Evolutionary conservation across 2,113 vertebrate genomes (phyloP).

Genomic region (Gavialis gangeticus): DNA sequence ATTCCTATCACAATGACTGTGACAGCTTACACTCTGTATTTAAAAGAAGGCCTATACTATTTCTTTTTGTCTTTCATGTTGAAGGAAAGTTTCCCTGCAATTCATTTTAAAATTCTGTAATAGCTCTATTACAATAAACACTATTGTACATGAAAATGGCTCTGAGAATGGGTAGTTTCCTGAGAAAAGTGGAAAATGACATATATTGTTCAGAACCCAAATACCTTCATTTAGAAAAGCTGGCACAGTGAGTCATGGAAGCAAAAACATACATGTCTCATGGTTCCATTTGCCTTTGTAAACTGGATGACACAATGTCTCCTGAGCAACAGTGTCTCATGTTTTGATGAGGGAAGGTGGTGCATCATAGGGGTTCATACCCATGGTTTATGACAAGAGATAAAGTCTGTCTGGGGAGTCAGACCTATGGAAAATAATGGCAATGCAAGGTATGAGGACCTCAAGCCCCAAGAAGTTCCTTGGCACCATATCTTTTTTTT

Average conservation of each 20-base stretch:
- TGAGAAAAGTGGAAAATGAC: neutral
- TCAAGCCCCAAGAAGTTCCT: neutral
- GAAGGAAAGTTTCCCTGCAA: neutral
- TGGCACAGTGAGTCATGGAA: rapidly evolving
- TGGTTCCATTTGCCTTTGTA: neutral
- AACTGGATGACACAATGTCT: neutral
- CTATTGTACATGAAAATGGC: neutral
- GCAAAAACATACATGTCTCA: neutral
- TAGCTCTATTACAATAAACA: neutral
- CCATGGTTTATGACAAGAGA: neutral
- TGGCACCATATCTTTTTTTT: neutral
- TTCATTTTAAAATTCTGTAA: neutral
- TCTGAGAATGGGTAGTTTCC: neutral
- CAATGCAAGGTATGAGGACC: neutral
- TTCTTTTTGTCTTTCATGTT: neutral
- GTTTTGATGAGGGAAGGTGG: neutral
- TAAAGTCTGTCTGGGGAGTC: neutral
- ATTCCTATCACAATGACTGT: neutral
- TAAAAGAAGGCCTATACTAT: constrained; percentile 16
- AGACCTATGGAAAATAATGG: neutral
- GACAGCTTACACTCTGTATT: neutral
- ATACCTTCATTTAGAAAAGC: neutral
- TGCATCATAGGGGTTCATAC: neutral
- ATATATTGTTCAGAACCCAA: neutral
- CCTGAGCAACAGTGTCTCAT: neutral